These are phyloP conservation scores for Hypocryptadius cinnamomeus DNA, from an alignment of 2,113 vertebrate species.

Conservation along the genomic window DNA sequence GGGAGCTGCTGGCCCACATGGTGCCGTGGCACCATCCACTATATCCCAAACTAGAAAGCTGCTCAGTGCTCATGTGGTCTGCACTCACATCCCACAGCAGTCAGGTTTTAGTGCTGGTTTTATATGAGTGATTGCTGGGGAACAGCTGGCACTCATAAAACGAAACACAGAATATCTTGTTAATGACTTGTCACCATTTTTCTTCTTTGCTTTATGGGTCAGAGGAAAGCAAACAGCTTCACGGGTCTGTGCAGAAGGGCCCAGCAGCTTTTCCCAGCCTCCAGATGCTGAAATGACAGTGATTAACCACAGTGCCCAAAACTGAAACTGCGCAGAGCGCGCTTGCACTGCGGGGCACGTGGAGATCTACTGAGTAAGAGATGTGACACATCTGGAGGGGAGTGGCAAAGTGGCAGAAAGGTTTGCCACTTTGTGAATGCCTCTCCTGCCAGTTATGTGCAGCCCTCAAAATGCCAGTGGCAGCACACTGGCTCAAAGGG, in stretches of 20 bases:
- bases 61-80: not conserved
- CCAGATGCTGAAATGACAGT: not conserved
- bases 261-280: not conserved
- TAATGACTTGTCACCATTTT: constrained; percentile 36
- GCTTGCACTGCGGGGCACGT: accelerated
- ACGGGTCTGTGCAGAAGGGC: not conserved
- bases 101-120: constrained; percentile 11
- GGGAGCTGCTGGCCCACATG: accelerated
- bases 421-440: not conserved
- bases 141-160: constrained; percentile 50
- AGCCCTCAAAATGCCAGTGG: not conserved
- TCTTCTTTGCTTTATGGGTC: not conserved
- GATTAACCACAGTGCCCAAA: not conserved
- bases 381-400: not conserved
- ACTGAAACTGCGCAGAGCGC: accelerated
- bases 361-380: not conserved
- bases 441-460: not conserved
- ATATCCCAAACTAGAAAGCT: not conserved
- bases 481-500: not conserved
- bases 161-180: constrained; percentile 6
- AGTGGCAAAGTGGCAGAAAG: not conserved
- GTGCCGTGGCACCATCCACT: not conserved
- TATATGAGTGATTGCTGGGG: not conserved
- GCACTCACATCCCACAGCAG: not conserved
- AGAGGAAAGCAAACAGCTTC: not conserved